These are phyloP conservation scores for Recurvirostra avosetta DNA, from an alignment of 2,113 vertebrate genomes.

Conservation along the genomic window DNA sequence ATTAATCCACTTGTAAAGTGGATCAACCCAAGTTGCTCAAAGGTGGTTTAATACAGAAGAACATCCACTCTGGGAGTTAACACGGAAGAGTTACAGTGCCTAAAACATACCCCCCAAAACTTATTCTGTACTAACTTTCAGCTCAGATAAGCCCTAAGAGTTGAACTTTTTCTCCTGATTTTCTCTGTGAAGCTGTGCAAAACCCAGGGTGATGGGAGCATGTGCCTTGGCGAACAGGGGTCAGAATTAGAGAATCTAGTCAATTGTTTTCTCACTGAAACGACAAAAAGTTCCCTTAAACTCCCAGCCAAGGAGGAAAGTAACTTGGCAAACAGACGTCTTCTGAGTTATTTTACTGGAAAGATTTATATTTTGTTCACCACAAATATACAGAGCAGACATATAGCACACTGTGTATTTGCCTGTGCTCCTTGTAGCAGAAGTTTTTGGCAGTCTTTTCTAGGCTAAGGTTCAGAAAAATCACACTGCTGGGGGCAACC, in stretches of 20 bases:
- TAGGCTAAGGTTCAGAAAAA: background rate
- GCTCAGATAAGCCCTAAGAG: constrained; percentile 20
- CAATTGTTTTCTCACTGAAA: constrained; percentile 14
- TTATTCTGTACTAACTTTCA: background rate
- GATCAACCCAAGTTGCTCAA: background rate
- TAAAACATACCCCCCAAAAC: background rate
- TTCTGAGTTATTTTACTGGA: background rate
- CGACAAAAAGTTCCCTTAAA: background rate
- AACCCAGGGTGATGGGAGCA: background rate
- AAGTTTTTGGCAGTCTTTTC: constrained; percentile 7
- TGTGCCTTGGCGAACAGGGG: background rate
- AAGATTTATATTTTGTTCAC: constrained; percentile 53
- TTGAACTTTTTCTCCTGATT: constrained; percentile 6
- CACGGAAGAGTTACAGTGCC: background rate
- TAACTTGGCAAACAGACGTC: constrained; percentile 31
- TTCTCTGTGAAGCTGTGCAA: background rate
- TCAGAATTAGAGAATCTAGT: constrained; percentile 1
- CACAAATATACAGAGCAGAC: constrained; percentile 23
- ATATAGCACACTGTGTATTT: background rate
- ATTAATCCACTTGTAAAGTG: background rate
- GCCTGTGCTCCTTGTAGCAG: constrained; percentile 19
- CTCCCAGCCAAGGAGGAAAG: constrained; percentile 34
- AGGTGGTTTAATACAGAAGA: background rate
- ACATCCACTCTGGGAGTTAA: background rate
- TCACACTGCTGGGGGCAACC: background rate